These are phyloP conservation scores for Bothrops alternatus DNA, from an alignment of 2,797 vertebrate species.

Conservation along the genomic window DNA sequence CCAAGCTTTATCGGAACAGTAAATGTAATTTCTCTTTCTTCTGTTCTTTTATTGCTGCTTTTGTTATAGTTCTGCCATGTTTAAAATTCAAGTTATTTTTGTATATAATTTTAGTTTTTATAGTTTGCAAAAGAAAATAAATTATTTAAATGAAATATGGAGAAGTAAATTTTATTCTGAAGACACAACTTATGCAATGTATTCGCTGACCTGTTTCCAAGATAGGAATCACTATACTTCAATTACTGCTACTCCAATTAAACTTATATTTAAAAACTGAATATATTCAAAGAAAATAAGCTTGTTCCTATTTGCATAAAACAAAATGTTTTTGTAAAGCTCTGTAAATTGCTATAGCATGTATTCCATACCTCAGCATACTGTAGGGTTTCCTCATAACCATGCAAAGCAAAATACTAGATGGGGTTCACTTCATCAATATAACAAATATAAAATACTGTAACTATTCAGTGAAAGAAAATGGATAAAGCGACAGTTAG, in stretches of 20 bases:
- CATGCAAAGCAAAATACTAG: not conserved
- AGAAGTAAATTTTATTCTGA: not conserved
- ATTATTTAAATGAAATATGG: not conserved
- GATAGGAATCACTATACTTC: not conserved
- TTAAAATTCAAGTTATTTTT: not conserved
- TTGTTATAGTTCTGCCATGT: not conserved
- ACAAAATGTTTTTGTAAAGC: not conserved
- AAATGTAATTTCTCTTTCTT: not conserved
- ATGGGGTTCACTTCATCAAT: not conserved
- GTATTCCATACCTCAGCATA: slow-evolving; percentile 15
- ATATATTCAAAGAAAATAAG: not conserved
- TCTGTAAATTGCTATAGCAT: slow-evolving; percentile 10
- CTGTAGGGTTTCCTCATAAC: not conserved
- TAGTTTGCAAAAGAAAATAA: not conserved
- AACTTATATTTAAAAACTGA: not conserved
- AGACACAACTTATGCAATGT: not conserved
- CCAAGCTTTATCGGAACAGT: not conserved
- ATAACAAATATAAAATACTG: slow-evolving; percentile 14
- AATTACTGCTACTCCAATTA: not conserved
- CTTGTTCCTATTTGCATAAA: not conserved
- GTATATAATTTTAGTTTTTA: not conserved
- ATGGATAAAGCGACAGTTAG: slow-evolving; percentile 25
- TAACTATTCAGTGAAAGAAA: not conserved
- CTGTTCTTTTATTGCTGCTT: not conserved
- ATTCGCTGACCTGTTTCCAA: not conserved